Percentiles rank a stretch among this genome's conserved stretches.
Conservation (phyloP, 92 coral and sea anemone genomes). For the Nematostella vectensis region DNA sequence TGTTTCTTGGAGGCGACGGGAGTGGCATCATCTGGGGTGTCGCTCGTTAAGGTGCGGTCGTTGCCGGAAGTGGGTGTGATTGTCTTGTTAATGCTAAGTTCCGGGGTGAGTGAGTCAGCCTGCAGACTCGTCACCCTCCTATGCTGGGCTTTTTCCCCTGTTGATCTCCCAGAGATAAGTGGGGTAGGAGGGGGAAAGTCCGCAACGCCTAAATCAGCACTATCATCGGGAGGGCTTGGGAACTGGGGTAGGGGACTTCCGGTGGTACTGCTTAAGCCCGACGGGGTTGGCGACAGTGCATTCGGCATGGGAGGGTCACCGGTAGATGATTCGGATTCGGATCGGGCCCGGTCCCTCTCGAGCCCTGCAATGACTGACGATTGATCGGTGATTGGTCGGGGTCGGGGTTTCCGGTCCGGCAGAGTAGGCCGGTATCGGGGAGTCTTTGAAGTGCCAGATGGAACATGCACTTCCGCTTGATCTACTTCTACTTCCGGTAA, state of each 20-base stretch:
- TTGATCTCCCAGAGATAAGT: constrained; percentile 8
- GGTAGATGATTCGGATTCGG: constrained; percentile 17
- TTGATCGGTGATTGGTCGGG: constrained; percentile 58
- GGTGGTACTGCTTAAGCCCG: constrained; percentile 16
- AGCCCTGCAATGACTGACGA: constrained; percentile 42
- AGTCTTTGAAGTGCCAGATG: constrained; percentile 26
- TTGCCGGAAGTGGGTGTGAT: constrained; percentile 51
- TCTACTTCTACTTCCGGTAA: constrained; percentile 47
- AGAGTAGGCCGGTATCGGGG: constrained; percentile 27
- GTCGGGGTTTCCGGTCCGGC: constrained; percentile 44
- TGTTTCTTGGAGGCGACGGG: constrained; percentile 35
- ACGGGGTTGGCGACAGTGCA: not conserved
- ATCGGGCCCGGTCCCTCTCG: constrained; percentile 22
- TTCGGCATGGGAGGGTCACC: constrained; percentile 1
- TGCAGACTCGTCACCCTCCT: not conserved
- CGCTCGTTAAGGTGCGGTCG: constrained; percentile 61
- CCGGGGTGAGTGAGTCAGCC: constrained; percentile 11
- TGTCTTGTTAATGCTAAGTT: constrained; percentile 39
- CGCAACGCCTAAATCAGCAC: constrained; percentile 47
- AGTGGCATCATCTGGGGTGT: constrained; percentile 36
- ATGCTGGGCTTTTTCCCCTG: constrained; percentile 7
- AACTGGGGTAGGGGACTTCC: constrained; percentile 74
- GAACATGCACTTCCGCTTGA: constrained; percentile 42
- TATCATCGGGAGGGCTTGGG: constrained; percentile 59
- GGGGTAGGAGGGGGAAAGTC: constrained; percentile 81